Base-by-base conservation (phyloP, 2,113 vertebrate species). In the Gambusia affinis region DNA sequence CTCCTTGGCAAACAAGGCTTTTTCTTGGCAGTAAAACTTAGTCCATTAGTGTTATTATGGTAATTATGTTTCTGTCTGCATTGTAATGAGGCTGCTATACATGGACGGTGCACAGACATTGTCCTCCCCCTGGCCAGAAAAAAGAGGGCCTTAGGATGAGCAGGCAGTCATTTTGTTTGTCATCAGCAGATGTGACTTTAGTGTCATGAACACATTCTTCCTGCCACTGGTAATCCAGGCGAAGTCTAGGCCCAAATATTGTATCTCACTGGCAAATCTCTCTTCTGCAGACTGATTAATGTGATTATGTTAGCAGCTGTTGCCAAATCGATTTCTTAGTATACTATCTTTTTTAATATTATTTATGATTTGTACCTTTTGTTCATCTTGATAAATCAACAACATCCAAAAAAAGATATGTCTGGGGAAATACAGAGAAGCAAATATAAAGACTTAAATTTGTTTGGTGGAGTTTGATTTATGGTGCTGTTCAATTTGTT, bases 11-110 rank as follows among this genome's bases (percentile, higher is more conserved):
- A 87, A 88, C 81, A 87, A 78, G 67, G 81, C 64, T 67, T 39
- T 74, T 68, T 84, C 75, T 87, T 83, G 83, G 83, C 85, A 82
- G 64, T 77, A 81, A 74, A 82, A 88, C 76, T 85, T 83, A 75
- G 76, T 79, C 86, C 84, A 90, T 91, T 89, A 89, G 79, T 74
- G 80, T 84, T 83, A 87, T 94, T 85, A 87, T 90, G 75, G 78
- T 88, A 87, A 93, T 92, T 85, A 88, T 81, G 81, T 76, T 80
- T 81, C 79, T 80, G 85, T 63, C 44, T 77, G 71, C 39, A 67
- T 88, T 72, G 47, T 87, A 81, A 86, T 81, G 78, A 82, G 72
- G 70, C 73, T 66, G 72, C 89, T 88, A 68, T 66, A 80, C 76
- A 88, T 77, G 75, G 62, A 76, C 75, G 67, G 81, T 87, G 64